Evolutionary conservation across 2,888 invertebrate genomes (phyloP).

Genomic region (Cataglyphis altisquamis): DNA sequence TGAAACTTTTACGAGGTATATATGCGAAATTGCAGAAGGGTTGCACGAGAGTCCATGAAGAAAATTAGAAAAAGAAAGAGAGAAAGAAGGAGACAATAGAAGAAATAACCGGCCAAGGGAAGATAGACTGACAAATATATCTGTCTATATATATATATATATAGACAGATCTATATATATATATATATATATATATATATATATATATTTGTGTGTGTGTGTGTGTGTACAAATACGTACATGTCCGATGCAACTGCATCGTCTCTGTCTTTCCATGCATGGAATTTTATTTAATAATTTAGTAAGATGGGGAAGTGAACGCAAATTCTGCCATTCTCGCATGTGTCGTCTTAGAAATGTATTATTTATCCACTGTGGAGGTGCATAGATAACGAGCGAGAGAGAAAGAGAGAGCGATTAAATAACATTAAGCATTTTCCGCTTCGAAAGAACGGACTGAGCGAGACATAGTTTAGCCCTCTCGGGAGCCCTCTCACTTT

Average conservation of each 20-base stretch:
- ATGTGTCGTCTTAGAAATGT: constrained; percentile 31
- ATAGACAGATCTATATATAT: no score
- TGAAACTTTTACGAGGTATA: constrained; percentile 72
- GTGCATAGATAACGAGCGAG: background rate
- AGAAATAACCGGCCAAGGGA: constrained; percentile 31
- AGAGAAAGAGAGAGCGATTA: constrained; percentile 32
- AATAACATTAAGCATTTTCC: constrained; percentile 16
- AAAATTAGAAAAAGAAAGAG: constrained; percentile 28
- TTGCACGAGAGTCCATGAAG: constrained; percentile 18
- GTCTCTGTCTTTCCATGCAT: constrained; percentile 12
- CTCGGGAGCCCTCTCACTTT: constrained; percentile 21
- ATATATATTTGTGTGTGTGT: no score
- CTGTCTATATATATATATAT: background rate
- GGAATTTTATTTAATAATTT: constrained; percentile 65
- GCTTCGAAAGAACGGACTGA: constrained; percentile 14
- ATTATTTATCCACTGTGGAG: background rate
- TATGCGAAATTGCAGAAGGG: constrained; percentile 69
- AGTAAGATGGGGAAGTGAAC: constrained; percentile 30
- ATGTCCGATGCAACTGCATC: constrained; percentile 56
- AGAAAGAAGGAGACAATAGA: constrained; percentile 20
- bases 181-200: no score
- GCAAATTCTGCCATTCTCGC: constrained; percentile 12
- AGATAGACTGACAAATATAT: constrained; percentile 52
- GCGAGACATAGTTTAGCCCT: background rate
- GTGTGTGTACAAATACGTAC: constrained; percentile 59